Percentiles rank a stretch among this genome's conserved stretches.
Evolutionary conservation across 2,113 vertebrate genomes (phyloP).

Genomic region (Maylandia zebra): DNA sequence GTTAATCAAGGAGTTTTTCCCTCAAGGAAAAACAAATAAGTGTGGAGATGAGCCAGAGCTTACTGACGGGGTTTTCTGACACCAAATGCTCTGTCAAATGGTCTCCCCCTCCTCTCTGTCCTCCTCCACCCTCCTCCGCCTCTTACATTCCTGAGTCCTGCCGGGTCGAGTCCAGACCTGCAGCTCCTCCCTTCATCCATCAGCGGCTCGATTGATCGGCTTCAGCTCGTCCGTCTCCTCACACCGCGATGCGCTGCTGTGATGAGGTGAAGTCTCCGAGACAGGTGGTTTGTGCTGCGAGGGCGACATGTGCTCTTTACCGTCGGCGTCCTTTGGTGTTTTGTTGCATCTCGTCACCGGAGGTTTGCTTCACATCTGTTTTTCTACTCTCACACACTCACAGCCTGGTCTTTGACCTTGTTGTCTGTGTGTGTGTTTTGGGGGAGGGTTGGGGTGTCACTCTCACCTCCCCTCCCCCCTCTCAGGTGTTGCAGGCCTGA

Average conservation of each 20-base stretch:
- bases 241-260: fast-evolving
- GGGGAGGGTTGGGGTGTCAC: background rate
- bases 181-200: background rate
- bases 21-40: fast-evolving
- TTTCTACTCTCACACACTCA: fast-evolving
- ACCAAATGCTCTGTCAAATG: background rate
- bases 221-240: background rate
- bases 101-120: background rate
- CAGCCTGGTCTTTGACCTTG: background rate
- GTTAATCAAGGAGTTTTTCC: background rate
- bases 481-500: background rate
- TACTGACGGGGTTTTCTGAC: background rate
- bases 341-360: background rate
- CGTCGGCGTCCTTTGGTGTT: fast-evolving
- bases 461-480: background rate
- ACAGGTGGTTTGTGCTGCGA: background rate
- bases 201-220: background rate
- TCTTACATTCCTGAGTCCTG: background rate
- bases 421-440: background rate
- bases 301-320: fast-evolving
- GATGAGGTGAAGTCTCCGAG: background rate
- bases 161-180: background rate
- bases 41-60: background rate
- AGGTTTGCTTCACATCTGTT: background rate
- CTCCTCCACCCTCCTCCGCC: background rate